Evolutionary conservation across 2,113 vertebrate species (phyloP).

Genomic region (Philantomba maxwellii): DNA sequence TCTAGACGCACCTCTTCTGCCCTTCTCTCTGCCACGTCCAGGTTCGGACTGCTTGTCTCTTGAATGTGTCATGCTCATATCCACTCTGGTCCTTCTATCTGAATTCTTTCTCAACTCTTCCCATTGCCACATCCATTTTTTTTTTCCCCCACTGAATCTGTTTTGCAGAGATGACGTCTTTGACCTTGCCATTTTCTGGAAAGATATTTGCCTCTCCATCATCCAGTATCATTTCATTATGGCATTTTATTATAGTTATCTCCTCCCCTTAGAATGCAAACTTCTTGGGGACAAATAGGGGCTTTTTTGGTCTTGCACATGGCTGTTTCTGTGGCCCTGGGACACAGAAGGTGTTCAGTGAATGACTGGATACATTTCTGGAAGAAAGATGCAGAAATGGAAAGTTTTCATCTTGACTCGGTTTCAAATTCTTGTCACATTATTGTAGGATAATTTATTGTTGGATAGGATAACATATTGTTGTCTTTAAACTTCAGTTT

Average conservation of each 20-base stretch:
- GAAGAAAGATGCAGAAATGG: neutral
- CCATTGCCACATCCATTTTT: accelerated
- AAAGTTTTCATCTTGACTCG: neutral
- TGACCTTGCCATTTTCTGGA: neutral
- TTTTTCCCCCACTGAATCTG: neutral
- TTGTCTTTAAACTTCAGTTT: conserved; percentile 23
- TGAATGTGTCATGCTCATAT: accelerated
- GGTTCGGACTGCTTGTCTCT: too few species aligned
- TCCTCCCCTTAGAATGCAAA: neutral
- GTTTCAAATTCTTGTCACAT: conserved; percentile 14
- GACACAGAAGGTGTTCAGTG: neutral
- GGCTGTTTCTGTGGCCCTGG: neutral
- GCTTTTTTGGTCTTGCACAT: too few species aligned
- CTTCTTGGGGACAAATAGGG: neutral
- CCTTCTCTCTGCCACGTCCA: accelerated
- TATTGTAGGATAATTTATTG: neutral
- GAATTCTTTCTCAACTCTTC: too few species aligned
- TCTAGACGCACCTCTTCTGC: neutral
- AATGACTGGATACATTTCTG: neutral
- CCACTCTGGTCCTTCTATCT: accelerated
- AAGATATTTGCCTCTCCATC: neutral
- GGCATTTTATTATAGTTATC: neutral
- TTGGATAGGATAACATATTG: neutral
- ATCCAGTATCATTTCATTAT: neutral
- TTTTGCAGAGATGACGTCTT: neutral